Percentiles rank a stretch among this genome's conserved stretches.
phyloP scores from a whole-genome alignment of 2,797 vertebrate species.

The Thaleichthys pacificus region DNA sequence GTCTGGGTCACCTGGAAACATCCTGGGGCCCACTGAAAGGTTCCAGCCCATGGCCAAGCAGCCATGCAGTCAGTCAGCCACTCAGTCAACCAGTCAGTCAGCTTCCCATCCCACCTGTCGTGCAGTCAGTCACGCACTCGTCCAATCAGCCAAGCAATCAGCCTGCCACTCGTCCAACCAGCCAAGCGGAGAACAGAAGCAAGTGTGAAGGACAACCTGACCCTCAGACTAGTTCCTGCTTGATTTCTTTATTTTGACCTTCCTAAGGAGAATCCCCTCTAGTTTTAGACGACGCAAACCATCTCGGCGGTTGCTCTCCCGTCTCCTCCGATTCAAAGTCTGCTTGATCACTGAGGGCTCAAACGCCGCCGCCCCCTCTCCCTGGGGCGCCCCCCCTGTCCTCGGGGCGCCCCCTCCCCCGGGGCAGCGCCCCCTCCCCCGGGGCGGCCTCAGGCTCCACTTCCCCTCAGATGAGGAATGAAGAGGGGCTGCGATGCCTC shows the following conservation, averaged over 20 bases:
- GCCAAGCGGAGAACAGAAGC: constrained; percentile 38
- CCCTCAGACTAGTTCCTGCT: constrained; percentile 14
- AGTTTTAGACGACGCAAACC: not conserved
- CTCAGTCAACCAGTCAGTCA: too few relatives aligned
- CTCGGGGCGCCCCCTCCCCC: not conserved
- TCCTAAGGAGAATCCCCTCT: not conserved
- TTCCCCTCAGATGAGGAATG: constrained; percentile 12
- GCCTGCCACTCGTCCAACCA: not conserved
- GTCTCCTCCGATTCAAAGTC: constrained; percentile 26
- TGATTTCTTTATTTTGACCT: not conserved
- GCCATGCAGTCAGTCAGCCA: constrained; percentile 15
- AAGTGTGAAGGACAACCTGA: constrained; percentile 18
- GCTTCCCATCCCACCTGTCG: too few relatives aligned
- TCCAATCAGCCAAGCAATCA: constrained; percentile 24
- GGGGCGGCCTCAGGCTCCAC: not conserved
- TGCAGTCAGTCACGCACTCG: constrained; percentile 5
- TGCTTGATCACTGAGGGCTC: constrained; percentile 31
- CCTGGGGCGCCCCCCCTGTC: not conserved
- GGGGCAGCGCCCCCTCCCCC: not conserved
- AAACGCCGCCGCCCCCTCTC: not conserved
- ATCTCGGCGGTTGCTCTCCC: too few relatives aligned
- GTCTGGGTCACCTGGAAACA: constrained; percentile 41
- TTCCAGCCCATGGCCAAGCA: constrained; percentile 47
- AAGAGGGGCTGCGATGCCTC: constrained; percentile 7
- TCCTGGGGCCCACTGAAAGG: constrained; percentile 38